Evolutionary conservation across 2,113 vertebrate genomes (phyloP).

Genomic region (Phylloscopus trochilus): DNA sequence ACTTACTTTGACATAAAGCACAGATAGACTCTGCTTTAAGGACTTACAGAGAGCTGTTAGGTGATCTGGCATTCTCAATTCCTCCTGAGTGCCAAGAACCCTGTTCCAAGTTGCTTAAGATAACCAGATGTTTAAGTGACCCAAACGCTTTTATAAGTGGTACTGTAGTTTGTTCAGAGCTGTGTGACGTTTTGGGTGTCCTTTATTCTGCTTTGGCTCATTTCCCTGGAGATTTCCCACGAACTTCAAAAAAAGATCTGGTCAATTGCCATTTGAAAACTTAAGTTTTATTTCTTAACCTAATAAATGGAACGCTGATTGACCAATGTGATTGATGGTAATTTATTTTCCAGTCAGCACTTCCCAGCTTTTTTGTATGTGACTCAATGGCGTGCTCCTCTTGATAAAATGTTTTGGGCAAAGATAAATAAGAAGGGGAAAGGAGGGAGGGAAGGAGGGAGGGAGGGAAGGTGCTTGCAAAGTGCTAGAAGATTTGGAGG

Average conservation of each 20-base stretch:
- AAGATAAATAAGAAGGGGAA: constrained; percentile 28
- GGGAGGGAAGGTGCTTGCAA: constrained; percentile 22
- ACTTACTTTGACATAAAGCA: constrained; percentile 37
- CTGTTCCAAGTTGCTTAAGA: constrained; percentile 36
- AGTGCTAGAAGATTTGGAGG: constrained; percentile 61
- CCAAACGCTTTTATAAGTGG: constrained; percentile 43
- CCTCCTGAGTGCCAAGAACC: neutral
- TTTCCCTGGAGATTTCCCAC: neutral
- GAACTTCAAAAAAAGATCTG: neutral
- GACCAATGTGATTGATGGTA: neutral
- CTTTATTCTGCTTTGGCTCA: constrained; percentile 36
- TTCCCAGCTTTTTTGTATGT: neutral
- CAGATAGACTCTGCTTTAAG: constrained; percentile 29
- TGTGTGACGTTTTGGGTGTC: neutral
- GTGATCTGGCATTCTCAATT: constrained; percentile 32
- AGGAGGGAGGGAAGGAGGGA: neutral
- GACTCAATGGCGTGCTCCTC: neutral
- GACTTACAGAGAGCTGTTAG: constrained; percentile 21
- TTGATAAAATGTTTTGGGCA: constrained; percentile 52
- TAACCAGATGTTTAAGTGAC: constrained; percentile 56
- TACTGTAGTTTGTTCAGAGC: constrained; percentile 14
- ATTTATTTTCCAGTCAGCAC: constrained; percentile 27
- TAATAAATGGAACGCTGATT: neutral
- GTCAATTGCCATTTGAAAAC: constrained; percentile 1
- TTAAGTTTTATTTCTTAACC: neutral